These are phyloP conservation scores for Teleiodes luculella DNA, from an alignment of 2,888 invertebrate genomes.

Conservation along the genomic window DNA sequence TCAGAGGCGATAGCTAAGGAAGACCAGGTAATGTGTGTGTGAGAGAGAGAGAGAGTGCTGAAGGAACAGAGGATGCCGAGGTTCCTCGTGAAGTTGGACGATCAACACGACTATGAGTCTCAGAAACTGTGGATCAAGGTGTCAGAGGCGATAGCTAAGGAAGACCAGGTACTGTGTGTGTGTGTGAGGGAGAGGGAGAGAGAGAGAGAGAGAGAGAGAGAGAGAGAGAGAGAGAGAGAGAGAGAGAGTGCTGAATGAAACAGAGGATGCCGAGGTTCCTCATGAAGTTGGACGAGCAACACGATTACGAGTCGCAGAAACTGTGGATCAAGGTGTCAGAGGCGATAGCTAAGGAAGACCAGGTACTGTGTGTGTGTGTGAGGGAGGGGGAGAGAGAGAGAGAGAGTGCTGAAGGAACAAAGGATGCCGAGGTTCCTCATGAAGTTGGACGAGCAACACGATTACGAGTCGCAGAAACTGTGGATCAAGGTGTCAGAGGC, in stretches of 20 bases:
- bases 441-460: conserved; percentile 85
- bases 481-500: conserved; percentile 94
- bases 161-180: conserved; percentile 92
- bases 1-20: conserved; percentile 89
- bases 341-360: conserved; percentile 90
- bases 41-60: too few relatives aligned
- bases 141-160: conserved; percentile 88
- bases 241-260: too few relatives aligned
- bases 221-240: too few relatives aligned
- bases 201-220: too few relatives aligned
- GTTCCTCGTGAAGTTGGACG: conserved; percentile 83
- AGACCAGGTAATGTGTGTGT: conserved; percentile 82
- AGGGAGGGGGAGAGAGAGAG: too few relatives aligned
- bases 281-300: conserved; percentile 88
- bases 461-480: conserved; percentile 91
- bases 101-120: conserved; percentile 91
- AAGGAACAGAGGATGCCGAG: conserved; percentile 73
- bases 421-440: conserved; percentile 89
- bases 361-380: too few relatives aligned
- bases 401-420: too few relatives aligned
- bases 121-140: conserved; percentile 93
- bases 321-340: conserved; percentile 93
- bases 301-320: conserved; percentile 90
- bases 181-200: too few relatives aligned
- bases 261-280: conserved; percentile 38